These are phyloP conservation scores for Xyrichtys novacula DNA, from an alignment of 2,797 vertebrate species.

Conservation along the genomic window DNA sequence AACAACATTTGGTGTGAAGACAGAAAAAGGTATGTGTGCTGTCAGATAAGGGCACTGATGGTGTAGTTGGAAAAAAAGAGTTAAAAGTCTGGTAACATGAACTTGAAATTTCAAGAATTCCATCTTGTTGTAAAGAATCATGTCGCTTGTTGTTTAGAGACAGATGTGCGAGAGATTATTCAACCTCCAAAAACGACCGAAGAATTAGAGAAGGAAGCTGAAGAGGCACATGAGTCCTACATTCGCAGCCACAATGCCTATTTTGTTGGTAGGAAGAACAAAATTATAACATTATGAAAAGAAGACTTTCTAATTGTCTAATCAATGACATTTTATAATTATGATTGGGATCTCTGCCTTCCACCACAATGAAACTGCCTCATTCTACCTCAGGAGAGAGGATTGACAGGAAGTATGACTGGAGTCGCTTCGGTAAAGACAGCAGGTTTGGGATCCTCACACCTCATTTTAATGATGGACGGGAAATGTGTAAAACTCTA, in stretches of 20 bases:
- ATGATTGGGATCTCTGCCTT: not conserved
- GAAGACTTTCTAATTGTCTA: no score
- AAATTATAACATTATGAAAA: no score
- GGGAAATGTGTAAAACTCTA: slow-evolving; percentile 77
- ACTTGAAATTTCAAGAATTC: not conserved
- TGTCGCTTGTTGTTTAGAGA: slow-evolving; percentile 54
- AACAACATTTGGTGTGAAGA: slow-evolving; percentile 85
- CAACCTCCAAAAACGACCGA: slow-evolving; percentile 86
- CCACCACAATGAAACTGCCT: not conserved
- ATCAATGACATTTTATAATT: not conserved
- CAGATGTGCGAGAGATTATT: slow-evolving; percentile 78
- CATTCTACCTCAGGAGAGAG: slow-evolving; percentile 74
- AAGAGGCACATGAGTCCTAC: slow-evolving; percentile 84
- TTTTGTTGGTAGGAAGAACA: slow-evolving; percentile 84
- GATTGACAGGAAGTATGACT: slow-evolving; percentile 87
- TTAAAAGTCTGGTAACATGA: not conserved
- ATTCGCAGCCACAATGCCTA: slow-evolving; percentile 87
- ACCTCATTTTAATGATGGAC: slow-evolving; percentile 87
- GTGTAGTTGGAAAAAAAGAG: not conserved
- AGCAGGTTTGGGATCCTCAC: slow-evolving; percentile 85
- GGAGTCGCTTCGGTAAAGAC: slow-evolving; percentile 75
- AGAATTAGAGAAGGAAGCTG: slow-evolving; percentile 83
- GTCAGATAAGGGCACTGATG: not conserved
- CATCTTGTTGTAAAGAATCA: not conserved
- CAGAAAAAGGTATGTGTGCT: slow-evolving; percentile 76